Conservation (phyloP, 2,113 vertebrate genomes). For the Hystrix brachyura region DNA sequence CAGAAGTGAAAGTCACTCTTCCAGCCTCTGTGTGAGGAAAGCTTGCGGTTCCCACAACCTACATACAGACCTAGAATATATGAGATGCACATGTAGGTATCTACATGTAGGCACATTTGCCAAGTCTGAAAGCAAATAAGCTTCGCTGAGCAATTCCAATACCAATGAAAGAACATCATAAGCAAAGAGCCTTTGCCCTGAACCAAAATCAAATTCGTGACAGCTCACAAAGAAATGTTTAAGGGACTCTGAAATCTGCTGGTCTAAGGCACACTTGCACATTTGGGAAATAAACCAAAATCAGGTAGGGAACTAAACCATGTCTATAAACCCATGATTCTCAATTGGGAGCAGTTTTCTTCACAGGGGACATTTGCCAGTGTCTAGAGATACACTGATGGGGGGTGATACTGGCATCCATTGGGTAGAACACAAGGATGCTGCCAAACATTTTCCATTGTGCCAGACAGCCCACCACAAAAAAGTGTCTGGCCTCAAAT, state of each 20-base stretch:
- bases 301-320: not conserved
- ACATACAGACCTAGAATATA: not conserved
- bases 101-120: no score
- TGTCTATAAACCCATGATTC: not conserved
- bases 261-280: not conserved
- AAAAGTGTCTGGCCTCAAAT: not conserved
- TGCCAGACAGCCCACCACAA: not conserved
- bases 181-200: not conserved
- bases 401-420: no score
- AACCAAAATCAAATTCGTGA: not conserved
- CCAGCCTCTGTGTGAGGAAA: not conserved
- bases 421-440: not conserved
- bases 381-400: not conserved
- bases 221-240: not conserved
- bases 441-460: not conserved
- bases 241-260: not conserved
- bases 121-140: not conserved
- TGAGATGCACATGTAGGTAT: not conserved
- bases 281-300: not conserved
- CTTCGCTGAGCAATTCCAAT: not conserved
- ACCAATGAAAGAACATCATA: not conserved
- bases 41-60: not conserved
- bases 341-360: fast-evolving
- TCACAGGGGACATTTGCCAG: not conserved
- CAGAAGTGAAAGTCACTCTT: not conserved